A percentile compares a stretch with the other conserved stretches of the same genome.
phyloP scores from a whole-genome alignment of 2,888 invertebrate genomes.

The Lycocerus yunnanus region DNA sequence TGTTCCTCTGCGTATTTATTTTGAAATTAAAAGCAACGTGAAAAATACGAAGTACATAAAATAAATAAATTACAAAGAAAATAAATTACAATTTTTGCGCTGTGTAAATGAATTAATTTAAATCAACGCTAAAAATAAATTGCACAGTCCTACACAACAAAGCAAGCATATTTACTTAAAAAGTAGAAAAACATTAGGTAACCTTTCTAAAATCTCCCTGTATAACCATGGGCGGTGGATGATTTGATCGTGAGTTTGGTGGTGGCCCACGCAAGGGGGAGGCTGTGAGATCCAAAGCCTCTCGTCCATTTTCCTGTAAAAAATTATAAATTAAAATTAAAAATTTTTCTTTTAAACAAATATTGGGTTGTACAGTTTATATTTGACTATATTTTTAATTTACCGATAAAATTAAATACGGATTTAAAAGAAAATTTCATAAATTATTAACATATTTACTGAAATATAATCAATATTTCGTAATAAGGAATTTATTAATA shows the following conservation, averaged over 20 bases:
- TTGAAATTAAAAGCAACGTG: background rate
- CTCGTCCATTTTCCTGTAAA: conserved; percentile 83
- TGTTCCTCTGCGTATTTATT: background rate
- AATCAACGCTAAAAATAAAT: background rate
- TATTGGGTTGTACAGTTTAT: background rate
- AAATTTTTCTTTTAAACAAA: background rate
- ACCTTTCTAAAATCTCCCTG: conserved; percentile 93
- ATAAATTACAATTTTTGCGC: background rate
- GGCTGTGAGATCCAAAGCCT: conserved; percentile 89
- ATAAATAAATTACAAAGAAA: background rate
- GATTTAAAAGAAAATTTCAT: background rate
- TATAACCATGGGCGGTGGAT: conserved; percentile 79
- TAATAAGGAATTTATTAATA: background rate
- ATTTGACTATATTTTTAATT: background rate
- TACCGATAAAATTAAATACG: background rate
- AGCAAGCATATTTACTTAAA: background rate
- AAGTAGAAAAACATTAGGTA: background rate
- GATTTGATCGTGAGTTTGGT: conserved; percentile 63
- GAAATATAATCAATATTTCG: background rate
- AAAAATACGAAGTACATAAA: background rate
- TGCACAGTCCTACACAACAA: conserved; percentile 1
- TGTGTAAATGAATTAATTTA: background rate
- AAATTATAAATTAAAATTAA: conserved; percentile 8
- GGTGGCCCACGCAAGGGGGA: conserved; percentile 84
- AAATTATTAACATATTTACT: background rate